Percentiles rank a stretch among this genome's conserved stretches.
phyloP scores from a whole-genome alignment of 2,797 vertebrate species.

The Oreochromis mossambicus region DNA sequence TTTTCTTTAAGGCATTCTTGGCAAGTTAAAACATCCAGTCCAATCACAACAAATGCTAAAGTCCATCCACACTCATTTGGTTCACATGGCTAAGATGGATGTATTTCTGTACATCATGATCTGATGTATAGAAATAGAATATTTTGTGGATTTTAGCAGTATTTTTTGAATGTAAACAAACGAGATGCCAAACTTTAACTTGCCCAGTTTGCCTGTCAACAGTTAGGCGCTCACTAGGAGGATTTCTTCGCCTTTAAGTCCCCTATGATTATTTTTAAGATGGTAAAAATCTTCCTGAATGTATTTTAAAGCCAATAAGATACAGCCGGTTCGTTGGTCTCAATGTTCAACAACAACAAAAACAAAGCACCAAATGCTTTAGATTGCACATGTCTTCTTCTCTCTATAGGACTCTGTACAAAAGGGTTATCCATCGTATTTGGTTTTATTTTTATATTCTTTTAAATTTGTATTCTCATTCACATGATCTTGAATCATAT shows the following conservation, averaged over 20 bases:
- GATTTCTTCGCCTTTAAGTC: background rate
- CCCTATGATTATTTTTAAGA: background rate
- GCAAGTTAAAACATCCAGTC: conserved; percentile 12
- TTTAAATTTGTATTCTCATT: conserved; percentile 45
- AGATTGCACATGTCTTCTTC: conserved; percentile 52
- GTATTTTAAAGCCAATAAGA: conserved; percentile 47
- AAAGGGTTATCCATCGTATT: conserved; percentile 26
- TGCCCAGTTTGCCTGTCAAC: conserved; percentile 16
- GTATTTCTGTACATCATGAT: background rate
- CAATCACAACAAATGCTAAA: background rate
- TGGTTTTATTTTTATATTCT: conserved; percentile 38
- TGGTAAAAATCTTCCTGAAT: conserved; percentile 55
- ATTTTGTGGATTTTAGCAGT: background rate
- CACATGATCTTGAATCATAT: conserved; percentile 56
- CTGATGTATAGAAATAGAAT: background rate
- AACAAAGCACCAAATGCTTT: conserved; percentile 25
- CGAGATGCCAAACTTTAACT: conserved; percentile 20
- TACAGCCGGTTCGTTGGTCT: conserved; percentile 15
- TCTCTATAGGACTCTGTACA: conserved; percentile 16
- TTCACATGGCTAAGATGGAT: background rate
- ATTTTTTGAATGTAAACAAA: background rate
- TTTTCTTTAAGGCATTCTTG: background rate
- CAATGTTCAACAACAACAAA: conserved; percentile 7
- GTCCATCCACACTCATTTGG: background rate
- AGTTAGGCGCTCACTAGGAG: background rate